Percentiles rank a stretch among this genome's conserved stretches.
Conservation (phyloP, 2,113 vertebrate genomes). For the Phocoena phocoena region DNA sequence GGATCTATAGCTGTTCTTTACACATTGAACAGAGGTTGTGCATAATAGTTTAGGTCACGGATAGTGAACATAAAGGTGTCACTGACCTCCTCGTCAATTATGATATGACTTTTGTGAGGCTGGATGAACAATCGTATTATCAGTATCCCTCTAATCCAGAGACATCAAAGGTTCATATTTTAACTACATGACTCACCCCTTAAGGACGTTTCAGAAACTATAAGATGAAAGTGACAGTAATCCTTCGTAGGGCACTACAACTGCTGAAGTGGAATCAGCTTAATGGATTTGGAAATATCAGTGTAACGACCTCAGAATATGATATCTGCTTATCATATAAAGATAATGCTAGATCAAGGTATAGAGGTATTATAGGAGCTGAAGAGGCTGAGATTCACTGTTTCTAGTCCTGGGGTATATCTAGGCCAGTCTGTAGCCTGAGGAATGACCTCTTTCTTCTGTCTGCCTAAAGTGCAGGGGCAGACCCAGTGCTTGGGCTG, state of each 20-base stretch:
- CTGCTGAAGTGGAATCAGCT: neutral
- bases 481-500: neutral
- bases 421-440: neutral
- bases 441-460: neutral
- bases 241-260: neutral
- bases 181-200: neutral
- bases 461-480: neutral
- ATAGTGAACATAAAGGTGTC: neutral
- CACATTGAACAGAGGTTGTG: neutral
- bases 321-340: neutral
- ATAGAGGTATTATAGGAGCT: neutral
- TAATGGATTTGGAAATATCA: neutral
- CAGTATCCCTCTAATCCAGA: neutral
- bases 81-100: neutral
- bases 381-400: neutral
- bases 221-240: neutral
- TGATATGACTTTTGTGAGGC: neutral
- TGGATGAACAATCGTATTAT: neutral
- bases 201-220: neutral
- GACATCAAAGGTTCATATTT: neutral
- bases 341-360: neutral
- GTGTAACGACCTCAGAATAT: neutral
- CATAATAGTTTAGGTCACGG: neutral
- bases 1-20: neutral
- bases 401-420: neutral